Evolutionary conservation across 2,888 invertebrate genomes (phyloP).

Genomic region (Cremastobaeus sp.): DNA sequence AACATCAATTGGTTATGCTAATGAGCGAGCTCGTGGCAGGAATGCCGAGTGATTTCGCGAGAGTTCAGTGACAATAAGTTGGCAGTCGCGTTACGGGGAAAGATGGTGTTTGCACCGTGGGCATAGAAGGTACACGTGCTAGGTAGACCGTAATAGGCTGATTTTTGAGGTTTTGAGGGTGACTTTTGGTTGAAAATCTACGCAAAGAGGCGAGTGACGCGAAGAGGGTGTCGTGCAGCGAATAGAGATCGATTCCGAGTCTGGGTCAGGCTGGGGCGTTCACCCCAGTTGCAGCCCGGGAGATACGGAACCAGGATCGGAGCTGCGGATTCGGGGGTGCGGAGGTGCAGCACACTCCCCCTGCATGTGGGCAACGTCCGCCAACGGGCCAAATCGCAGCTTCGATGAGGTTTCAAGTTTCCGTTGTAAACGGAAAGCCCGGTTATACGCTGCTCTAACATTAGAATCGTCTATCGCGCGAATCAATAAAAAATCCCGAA

Average conservation of each 20-base stretch:
- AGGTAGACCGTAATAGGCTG: conserved; percentile 45
- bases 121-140: conserved; percentile 41
- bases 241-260: conserved; percentile 78
- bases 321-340: conserved; percentile 70
- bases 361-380: conserved; percentile 64
- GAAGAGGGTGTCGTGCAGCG: conserved; percentile 63
- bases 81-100: conserved; percentile 32
- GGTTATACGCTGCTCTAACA: conserved; percentile 18
- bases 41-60: conserved; percentile 2
- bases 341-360: conserved; percentile 68
- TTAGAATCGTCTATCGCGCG: conserved; percentile 13
- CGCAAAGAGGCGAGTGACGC: conserved; percentile 61
- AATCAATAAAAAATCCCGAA: conserved; percentile 36
- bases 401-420: conserved; percentile 45
- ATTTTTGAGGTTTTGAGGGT: conserved; percentile 63
- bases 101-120: conserved; percentile 31
- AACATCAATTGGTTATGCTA: no score
- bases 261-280: conserved; percentile 78
- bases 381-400: conserved; percentile 55
- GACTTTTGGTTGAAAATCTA: conserved; percentile 66
- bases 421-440: conserved; percentile 34
- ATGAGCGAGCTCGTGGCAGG: conserved; percentile 3
- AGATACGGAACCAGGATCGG: conserved; percentile 76
- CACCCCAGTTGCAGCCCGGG: conserved; percentile 78
- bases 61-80: conserved; percentile 35